These are phyloP conservation scores for Eretmocerus hayati DNA, from an alignment of 2,888 invertebrate species.

Conservation along the genomic window DNA sequence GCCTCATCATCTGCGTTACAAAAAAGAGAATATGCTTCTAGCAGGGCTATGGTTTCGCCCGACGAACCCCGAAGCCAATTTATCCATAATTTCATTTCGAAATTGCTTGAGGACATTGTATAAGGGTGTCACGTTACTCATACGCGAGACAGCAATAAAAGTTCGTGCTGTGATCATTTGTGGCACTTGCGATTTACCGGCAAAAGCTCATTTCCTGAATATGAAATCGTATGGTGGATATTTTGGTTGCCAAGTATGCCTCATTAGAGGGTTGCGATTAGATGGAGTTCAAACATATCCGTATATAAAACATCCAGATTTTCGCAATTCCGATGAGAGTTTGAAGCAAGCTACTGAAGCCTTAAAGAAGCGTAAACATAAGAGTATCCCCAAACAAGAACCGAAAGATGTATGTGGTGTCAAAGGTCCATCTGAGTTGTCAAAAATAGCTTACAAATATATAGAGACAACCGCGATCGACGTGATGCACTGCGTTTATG, in stretches of 20 bases:
- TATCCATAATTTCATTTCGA: constrained; percentile 9
- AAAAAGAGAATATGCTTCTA: constrained; percentile 15
- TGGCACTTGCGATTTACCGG: constrained; percentile 17
- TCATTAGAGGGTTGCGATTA: neutral
- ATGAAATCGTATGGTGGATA: constrained; percentile 7
- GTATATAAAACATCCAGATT: neutral
- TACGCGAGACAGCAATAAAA: neutral
- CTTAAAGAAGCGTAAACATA: neutral
- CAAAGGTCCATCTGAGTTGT: constrained; percentile 19
- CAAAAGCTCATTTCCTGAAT: constrained; percentile 18
- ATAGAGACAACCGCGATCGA: constrained; percentile 20
- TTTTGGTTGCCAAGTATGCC: constrained; percentile 11
- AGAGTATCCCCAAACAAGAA: too few species aligned
- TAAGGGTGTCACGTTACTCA: neutral
- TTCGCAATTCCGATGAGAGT: constrained; percentile 7
- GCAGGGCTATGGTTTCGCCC: constrained; percentile 21
- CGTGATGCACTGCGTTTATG: constrained; percentile 21
- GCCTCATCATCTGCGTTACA: constrained; percentile 3
- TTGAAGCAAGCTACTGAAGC: neutral
- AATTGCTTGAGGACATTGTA: constrained; percentile 3
- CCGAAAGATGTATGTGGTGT: too few species aligned
- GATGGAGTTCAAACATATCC: constrained; percentile 6
- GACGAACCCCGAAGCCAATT: constrained; percentile 11
- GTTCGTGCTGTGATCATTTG: too few species aligned
- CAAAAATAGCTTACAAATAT: constrained; percentile 15